Evolutionary conservation across 1,140 invertebrate genomes (phyloP), one percentile per base, ranked within the genome.

Genomic region (Diorhabda elongata): DNA sequence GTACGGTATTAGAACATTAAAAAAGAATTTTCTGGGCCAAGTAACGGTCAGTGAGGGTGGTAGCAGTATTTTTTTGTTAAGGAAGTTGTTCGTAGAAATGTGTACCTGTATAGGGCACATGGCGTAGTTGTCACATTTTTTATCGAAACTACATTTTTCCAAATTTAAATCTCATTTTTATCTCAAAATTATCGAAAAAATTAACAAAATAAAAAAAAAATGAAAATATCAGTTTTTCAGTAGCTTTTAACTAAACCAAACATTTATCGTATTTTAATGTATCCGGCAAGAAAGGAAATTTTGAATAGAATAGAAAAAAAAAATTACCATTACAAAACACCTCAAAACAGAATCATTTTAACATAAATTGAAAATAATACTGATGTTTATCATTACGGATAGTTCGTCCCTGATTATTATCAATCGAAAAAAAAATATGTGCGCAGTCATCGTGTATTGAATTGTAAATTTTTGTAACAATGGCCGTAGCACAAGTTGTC

Each of bases 391-490:
- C 68, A 65, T 43, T 58, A 65, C 63, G 62, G 67, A 64, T 66
- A 69, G 67, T 66, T 68, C 60, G 70, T 66, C 67, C 68, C 61
- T 67, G 70, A 71, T 71, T 43, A 67, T 58, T 71, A 71, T 71
- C 70, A 71, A 71, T 66, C 67, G 26, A 26, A 26, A 26, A 26
- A 26, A 66, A 59, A 64, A 66, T 64, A 69, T 64, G 69, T 71
- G 70, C 70, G 61, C 45, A 71, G 70, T 71, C 70, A 71, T 71
- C 63, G 67, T 58, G 64, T 64, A 71, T 71, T 71, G 70, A 71
- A 71, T 71, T 71, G 70, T 71, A 71, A 71, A 71, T 71, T 66
- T 69, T 69, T 69, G 63, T 71, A 66, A 71, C 70, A 71, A 71
- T 71, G 56, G 42, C 58, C 58, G 42, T 42, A 57, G 66, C 58